A percentile compares a stretch with the other conserved stretches of the same genome.
Conservation (phyloP, 1,140 invertebrate genomes). For the Ceratosolen solmsi region DNA sequence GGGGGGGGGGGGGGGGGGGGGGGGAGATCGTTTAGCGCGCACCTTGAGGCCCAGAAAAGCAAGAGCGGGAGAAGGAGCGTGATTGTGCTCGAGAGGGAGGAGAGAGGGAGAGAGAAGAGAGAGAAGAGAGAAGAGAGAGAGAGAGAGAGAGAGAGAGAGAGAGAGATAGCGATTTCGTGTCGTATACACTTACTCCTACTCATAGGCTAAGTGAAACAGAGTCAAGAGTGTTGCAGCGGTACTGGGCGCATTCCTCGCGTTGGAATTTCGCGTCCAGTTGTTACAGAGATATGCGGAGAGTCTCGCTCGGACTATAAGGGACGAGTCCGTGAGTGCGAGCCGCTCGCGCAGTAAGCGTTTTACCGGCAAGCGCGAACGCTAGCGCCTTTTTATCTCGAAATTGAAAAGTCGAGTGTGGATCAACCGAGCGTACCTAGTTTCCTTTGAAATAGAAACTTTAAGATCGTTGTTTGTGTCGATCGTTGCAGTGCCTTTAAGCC, state of each 20-base stretch:
- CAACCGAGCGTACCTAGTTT: not conserved
- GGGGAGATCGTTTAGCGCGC: too few species aligned
- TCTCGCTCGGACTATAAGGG: not conserved
- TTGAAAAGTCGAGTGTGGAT: not conserved
- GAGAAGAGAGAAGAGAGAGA: not conserved
- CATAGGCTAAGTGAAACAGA: not conserved
- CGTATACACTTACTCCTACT: slow-evolving; percentile 22
- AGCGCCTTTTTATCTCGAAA: slow-evolving; percentile 7
- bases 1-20: too few species aligned
- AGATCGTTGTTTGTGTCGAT: too few species aligned
- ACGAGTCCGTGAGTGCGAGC: not conserved
- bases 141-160: not conserved
- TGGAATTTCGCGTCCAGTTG: slow-evolving; percentile 49
- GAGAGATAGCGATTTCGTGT: too few species aligned
- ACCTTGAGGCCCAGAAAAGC: not conserved
- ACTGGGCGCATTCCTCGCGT: slow-evolving; percentile 40
- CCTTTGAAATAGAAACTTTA: not conserved
- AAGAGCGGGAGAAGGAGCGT: not conserved
- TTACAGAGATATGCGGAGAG: slow-evolving; percentile 8
- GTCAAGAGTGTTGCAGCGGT: slow-evolving; percentile 16
- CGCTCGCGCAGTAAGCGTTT: slow-evolving; percentile 6
- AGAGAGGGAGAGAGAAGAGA: not conserved
- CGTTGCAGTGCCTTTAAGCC: not conserved
- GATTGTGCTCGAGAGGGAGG: not conserved
- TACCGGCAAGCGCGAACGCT: slow-evolving; percentile 21